Evolutionary conservation across 2,113 vertebrate species (phyloP).

Genomic region (Equus przewalskii): DNA sequence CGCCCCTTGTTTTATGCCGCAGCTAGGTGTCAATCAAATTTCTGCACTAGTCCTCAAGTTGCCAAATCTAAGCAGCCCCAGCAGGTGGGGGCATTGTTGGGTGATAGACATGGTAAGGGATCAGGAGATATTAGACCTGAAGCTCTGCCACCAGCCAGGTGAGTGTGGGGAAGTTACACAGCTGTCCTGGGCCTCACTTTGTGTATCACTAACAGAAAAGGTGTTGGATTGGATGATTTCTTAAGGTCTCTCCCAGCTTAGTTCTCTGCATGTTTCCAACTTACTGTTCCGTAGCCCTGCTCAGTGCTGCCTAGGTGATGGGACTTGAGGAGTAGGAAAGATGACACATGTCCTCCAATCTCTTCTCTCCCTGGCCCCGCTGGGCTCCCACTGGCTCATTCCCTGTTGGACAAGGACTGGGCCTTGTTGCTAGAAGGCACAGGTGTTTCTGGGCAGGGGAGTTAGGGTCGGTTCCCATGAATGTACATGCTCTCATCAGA

Average conservation of each 20-base stretch:
- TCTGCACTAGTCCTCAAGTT: background rate
- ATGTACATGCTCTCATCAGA: rapidly evolving
- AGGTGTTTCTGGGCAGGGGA: background rate
- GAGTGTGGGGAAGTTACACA: background rate
- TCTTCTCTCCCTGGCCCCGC: background rate
- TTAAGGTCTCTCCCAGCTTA: background rate
- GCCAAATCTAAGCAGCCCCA: background rate
- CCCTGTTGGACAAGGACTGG: background rate
- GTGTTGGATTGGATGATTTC: background rate
- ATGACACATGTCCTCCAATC: rapidly evolving
- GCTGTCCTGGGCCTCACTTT: background rate
- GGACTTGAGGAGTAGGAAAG: background rate
- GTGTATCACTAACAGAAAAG: background rate
- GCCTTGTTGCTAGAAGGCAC: background rate
- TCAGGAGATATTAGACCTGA: background rate
- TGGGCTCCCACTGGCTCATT: rapidly evolving
- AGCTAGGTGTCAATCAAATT: background rate
- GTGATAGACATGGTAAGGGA: background rate
- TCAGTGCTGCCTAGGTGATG: background rate
- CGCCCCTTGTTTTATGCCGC: background rate
- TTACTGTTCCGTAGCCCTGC: background rate
- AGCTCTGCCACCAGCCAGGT: too few relatives aligned
- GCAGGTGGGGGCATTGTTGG: background rate
- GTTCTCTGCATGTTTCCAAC: background rate
- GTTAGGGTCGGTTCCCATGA: background rate